A percentile compares a stretch with the other conserved stretches of the same genome.
phyloP scores from a whole-genome alignment of 2,888 invertebrate species.

The Ichneumon xanthorius region DNA sequence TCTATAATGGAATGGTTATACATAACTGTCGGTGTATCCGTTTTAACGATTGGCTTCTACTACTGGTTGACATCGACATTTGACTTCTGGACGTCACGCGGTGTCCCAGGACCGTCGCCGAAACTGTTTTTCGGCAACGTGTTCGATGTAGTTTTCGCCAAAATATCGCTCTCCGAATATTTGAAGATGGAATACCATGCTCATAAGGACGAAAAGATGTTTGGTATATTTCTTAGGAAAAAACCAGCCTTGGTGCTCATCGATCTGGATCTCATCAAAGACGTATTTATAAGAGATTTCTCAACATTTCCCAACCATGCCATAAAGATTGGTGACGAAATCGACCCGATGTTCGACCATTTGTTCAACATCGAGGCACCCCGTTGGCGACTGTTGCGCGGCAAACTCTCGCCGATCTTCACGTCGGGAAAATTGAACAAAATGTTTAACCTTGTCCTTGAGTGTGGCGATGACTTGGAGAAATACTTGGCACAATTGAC shows the following conservation, averaged over 20 bases:
- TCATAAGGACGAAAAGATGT: conserved; percentile 65
- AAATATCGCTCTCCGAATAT: conserved; percentile 24
- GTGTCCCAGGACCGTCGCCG: conserved; percentile 81
- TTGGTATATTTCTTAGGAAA: conserved; percentile 70
- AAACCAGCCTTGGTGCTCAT: conserved; percentile 71
- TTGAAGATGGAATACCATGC: conserved; percentile 66
- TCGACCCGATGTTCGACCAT: conserved; percentile 80
- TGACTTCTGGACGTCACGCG: conserved; percentile 80
- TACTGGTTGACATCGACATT: conserved; percentile 71
- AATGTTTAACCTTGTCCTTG: conserved; percentile 77
- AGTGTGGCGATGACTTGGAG: conserved; percentile 80
- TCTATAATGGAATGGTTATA: neutral
- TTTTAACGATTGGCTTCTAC: conserved; percentile 35
- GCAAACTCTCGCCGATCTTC: conserved; percentile 84
- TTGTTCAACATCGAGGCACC: conserved; percentile 80
- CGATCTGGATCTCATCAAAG: conserved; percentile 73
- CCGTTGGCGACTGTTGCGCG: conserved; percentile 84
- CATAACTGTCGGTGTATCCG: neutral
- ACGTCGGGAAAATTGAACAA: conserved; percentile 79
- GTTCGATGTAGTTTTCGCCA: conserved; percentile 61
- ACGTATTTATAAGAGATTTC: conserved; percentile 73
- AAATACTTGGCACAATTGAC: conserved; percentile 72
- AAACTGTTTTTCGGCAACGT: conserved; percentile 80
- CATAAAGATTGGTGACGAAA: conserved; percentile 36
- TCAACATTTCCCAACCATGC: conserved; percentile 71